Evolutionary conservation across 2,113 vertebrate genomes (phyloP), one percentile per base, ranked within the genome.

Genomic region (Spea multiplicata): DNA sequence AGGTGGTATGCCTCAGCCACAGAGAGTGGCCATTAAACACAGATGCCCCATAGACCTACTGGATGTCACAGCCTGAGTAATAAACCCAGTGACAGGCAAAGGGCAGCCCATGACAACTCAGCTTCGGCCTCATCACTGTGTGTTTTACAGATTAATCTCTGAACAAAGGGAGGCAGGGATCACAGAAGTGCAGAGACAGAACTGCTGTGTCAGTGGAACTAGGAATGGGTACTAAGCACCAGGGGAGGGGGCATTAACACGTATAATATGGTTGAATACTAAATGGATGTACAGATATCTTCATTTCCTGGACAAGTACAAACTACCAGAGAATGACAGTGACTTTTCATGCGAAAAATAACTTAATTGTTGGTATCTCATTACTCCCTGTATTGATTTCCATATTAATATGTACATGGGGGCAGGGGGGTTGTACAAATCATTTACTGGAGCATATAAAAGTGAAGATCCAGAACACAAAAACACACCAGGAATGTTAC

Each of bases 111-210:
- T 73, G 30, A 57, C 57, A 66, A 70, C 44, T 71, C 48, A 66
- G 70, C 69, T 66, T 50, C 70, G 3, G 70, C 70, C 16, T 73
- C 70, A 73, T 80, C 61, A 66, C 45, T 66, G 71, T 53, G 49
- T 55, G 59, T 73, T 66, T 62, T 73, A 49, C 52, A 49, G 69
- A 65, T 73, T 72, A 66, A 55, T 66, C 69, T 48, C 47, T 66
- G 44, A 80, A 80, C 70, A 80, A 80, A 80, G 57, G 64, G 45
- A 14, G 49, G 13, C 70, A 66, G 70, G 72, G 64, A 79, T 79
- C 52, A 66, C 66, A 77, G 75, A 55, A 52, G 8, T 52, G 67
- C 66, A 76, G 46, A 16, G 46, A 45, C 70, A 73, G 50, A 73
- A 72, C 71, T 73, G 77, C 77, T 66, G n/a, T 59, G 77, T 73